These are phyloP conservation scores for Mimumesa dahlbomi DNA, from an alignment of 2,888 invertebrate genomes.

Conservation along the genomic window DNA sequence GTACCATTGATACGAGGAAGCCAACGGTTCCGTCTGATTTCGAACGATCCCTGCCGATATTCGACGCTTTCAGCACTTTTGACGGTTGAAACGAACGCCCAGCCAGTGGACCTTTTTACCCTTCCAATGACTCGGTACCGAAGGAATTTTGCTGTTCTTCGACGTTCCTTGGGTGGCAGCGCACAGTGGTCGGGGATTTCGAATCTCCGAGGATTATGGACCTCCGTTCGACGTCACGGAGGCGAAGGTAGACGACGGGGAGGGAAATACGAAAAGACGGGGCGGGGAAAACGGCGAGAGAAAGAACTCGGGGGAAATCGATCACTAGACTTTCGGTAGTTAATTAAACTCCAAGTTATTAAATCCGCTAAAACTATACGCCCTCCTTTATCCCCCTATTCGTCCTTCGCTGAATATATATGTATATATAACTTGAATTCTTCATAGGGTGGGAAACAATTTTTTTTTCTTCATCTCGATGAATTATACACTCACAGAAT, in stretches of 20 bases:
- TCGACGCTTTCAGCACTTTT: constrained; percentile 39
- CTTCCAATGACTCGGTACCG: constrained; percentile 28
- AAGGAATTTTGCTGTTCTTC: constrained; percentile 50
- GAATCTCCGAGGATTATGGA: constrained; percentile 60
- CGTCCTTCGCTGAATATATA: neutral
- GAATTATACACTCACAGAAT: too few species aligned
- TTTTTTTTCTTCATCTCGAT: too few species aligned
- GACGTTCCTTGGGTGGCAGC: constrained; percentile 14
- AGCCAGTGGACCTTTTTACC: constrained; percentile 24
- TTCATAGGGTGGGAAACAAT: too few species aligned
- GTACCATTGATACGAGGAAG: constrained; percentile 32
- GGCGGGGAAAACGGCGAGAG: constrained; percentile 31
- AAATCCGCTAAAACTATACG: constrained; percentile 72
- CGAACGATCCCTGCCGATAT: constrained; percentile 42
- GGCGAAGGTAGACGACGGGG: constrained; percentile 34
- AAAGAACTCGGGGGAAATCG: constrained; percentile 70
- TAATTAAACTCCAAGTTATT: constrained; percentile 78
- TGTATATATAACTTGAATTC: too few species aligned
- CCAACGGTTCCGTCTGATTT: constrained; percentile 21
- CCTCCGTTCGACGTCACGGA: constrained; percentile 38
- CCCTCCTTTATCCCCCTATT: constrained; percentile 18
- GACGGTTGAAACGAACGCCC: constrained; percentile 40
- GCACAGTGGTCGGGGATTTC: constrained; percentile 18
- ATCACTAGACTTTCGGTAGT: constrained; percentile 75
- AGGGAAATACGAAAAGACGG: constrained; percentile 28